Base-by-base conservation (phyloP, 2,797 vertebrate genomes). In the Betta splendens region DNA sequence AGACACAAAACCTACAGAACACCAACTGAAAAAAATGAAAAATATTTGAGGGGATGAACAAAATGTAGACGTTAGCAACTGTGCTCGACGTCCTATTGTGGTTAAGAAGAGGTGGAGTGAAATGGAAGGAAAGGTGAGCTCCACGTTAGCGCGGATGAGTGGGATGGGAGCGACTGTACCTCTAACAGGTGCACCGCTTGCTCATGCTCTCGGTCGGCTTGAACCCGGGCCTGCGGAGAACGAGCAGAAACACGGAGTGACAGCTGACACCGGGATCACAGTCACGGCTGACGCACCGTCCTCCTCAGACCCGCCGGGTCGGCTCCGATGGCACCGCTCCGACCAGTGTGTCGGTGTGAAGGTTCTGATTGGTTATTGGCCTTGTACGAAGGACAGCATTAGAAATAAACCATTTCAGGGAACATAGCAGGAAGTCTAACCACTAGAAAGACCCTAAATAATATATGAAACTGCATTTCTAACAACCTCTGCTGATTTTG, bases 201-300 rank as follows among this genome's bases (percentile, higher is more conserved):
- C 62, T 96, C 94, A 85, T 95, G 94, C 33, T 95, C 92, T 62
- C 92, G 95, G 89, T 94, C 94, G 69, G 92, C 91, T 91, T 94
- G 92, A 88, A 93, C 92, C 89, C 93, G 93, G 93, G 94, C 93
- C 94, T 94, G 73, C 43, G 69, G 55, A 49, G 1, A 62, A 13
- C 60, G 71, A 63, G 76, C 50, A 85, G 65, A 70, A 76, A 82
- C 68, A 37, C 55, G 52, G 42, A 54, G 56, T 79, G 86, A 81
- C 85, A 86, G 75, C 70, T 85, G 82, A 86, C 83, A 77, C 62
- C 52, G 55, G 73, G 69, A 77, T 86, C 78, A 77, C 46, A 67
- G 64, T 37, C 51, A 58, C 51, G 61, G 71, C 63, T 74, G 80
- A 85, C 75, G 80, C 10, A 20, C 66, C 81, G 86, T 81, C 85